Base-by-base conservation (phyloP, 1,140 invertebrate genomes). In the Pygmarrhopalites habei region DNA sequence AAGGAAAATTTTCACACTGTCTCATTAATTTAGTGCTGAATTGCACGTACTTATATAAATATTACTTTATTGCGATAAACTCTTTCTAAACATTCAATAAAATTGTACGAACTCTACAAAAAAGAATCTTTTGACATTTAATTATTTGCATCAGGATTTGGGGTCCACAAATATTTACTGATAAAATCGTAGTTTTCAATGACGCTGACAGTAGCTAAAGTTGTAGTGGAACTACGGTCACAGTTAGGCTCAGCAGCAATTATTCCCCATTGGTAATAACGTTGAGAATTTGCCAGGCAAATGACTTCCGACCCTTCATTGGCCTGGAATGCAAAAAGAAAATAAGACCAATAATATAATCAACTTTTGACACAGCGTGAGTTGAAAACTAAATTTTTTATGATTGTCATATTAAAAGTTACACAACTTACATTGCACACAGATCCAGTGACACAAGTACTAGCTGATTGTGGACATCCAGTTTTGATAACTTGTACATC, bases 221-320 rank as follows among this genome's bases (percentile, higher is more conserved):
- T 41, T 23, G 26, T 35, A 4, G 46, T 56, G 0, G 32, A 17
- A 2, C 15, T 4, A 4, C 1, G 4, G 14, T 43, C 44, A 41
- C 55, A 58, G 15, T 58, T 57, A 17, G 23, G 19, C 3, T 51
- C 51, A 15, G 35, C 21, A n/a, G 32, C 25, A 15, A 58, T 21
- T 10, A 64, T 49, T 23, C 62, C 62, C 62, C 39, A 64, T 21
- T 46, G 32, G 26, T 64, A 64, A 32, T 58, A 64, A 14, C 53
- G 15, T 47, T 58, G 30, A 26, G 62, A 58, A 28, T 51, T 51
- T 2, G 51, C 28, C 21, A 39, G 28, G 23, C 62, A 64, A 39
- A 51, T 58, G n/a, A 64, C 56, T n/a, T 53, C 35, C 2, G 62
- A 64, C 7, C 62, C 62, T 32, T 47, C 46, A 35, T 64, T 64